Base-by-base conservation (phyloP, 2,113 vertebrate species). In the Papio anubis region DNA sequence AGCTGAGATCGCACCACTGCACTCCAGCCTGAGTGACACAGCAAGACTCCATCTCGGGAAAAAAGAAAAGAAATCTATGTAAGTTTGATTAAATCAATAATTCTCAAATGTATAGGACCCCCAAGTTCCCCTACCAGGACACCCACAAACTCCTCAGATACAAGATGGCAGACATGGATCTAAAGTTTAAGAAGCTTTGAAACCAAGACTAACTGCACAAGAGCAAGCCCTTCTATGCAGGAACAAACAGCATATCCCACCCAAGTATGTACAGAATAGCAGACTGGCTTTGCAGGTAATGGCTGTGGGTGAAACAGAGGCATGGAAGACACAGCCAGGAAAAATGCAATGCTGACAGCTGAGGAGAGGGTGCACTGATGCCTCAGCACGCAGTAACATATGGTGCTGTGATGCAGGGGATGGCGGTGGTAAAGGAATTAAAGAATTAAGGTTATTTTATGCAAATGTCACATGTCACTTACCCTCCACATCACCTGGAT, bases 341-440 rank as follows among this genome's bases (percentile, higher is more conserved):
- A 21, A 52, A 40, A 20, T 2, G 11, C 4, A 48, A 55, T 10
- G 10, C 43, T 16, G 4, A 3, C 0, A 0, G 18, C 45, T 20
- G 38, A 43, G 88, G 57, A 43, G 17, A 43, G 43, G 4, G 35
- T 17, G 32, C 57, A 14, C 1, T 3, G 16, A 0, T 18, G 30
- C 30, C 30, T 43, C 45, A 21, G 52, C 40, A 1, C 10, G 40
- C 3, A 0, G 30, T 20, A 5, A 40, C 20, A 6, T 2, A 18
- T 14, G 2, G n/a, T 3, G 0, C 88, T 40, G 5, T 2, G 55
- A 25, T 35, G 61, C 61, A 32, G 27, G n/a, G 43, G 11, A 17
- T 0, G 0, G 9, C 3, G 0, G 1, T 4, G 10, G 12, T 1
- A 10, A 45, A 64, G 90, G 55, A 16, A 66, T 17, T 8, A 5